A percentile compares a stretch with the other conserved stretches of the same genome.
phyloP scores from a whole-genome alignment of 2,888 invertebrate species.

The Lysandra coridon region DNA sequence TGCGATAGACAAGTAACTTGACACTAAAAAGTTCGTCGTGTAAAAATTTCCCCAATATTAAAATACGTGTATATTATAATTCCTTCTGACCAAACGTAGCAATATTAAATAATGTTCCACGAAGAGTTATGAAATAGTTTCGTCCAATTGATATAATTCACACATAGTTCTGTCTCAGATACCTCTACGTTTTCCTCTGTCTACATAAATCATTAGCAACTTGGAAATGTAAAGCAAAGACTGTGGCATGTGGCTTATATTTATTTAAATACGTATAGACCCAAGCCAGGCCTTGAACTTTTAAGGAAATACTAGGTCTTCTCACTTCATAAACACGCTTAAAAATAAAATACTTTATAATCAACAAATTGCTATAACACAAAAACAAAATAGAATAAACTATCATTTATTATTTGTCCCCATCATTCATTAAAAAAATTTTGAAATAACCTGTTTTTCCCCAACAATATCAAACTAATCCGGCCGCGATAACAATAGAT shows the following conservation, averaged over 20 bases:
- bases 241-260: not conserved
- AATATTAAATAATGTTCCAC: not conserved
- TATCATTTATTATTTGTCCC: no score
- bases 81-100: no score
- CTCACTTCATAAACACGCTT: not conserved
- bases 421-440: no score
- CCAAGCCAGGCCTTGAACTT: not conserved
- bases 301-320: not conserved
- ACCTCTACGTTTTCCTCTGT: constrained; percentile 43
- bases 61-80: no score
- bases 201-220: constrained; percentile 50
- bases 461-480: not conserved
- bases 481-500: no score
- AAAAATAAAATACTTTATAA: no score
- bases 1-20: no score
- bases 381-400: no score
- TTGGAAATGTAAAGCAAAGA: constrained; percentile 47
- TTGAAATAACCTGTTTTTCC: not conserved
- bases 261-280: not conserved
- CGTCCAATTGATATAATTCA: constrained; percentile 34
- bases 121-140: not conserved
- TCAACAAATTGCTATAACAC: no score
- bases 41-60: no score
- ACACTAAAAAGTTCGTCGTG: no score
- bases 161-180: constrained; percentile 33